Evolutionary conservation across 2,888 invertebrate species (phyloP), one percentile per base, ranked within the genome.

Genomic region (Allolobophora icterica): DNA sequence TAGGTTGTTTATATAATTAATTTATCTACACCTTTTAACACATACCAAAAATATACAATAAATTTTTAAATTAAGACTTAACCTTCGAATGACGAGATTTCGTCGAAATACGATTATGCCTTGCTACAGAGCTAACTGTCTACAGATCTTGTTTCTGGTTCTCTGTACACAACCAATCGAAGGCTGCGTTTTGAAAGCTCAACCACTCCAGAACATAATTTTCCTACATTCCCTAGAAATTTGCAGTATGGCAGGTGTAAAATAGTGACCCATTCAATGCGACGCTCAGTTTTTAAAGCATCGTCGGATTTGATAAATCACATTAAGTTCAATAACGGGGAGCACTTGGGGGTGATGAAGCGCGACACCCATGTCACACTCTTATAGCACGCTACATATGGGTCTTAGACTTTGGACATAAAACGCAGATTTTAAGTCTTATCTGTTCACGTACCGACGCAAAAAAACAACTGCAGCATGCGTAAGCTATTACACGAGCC

Each of bases 11-110:
- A 13, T n/a, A n/a, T 2, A n/a, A 71, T 71, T n/a, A 71, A 71
- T 71, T 71, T n/a, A 71, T 71, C 71, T 11, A 71, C n/a, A 71
- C 71, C 71, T 71, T 71, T n/a, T n/a, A n/a, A 71, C 71, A 71
- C 71, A 71, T 71, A 71, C 15, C 30, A 71, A 71, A 6, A 6
- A n/a, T n/a, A 71, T n/a, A 71, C 30, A n/a, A 71, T 71, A 71
- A 24, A 6, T 17, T 30, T 71, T 71, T n/a, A n/a, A 71, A n/a
- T 71, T 30, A 71, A 6, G n/a, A 71, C 11, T 71, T 30, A 71
- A 71, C 71, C 71, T 71, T 71, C 71, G 71, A 71, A 71, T 71
- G n/a, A 71, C n/a, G 71, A 71, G 1, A 71, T 71, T 71, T 71
- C 71, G 71, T 71, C 71, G 71, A 71, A 71, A 30, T 71, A 71